Percentiles rank a stretch among this genome's conserved stretches.
Evolutionary conservation across 2,888 invertebrate species (phyloP).

Genomic region (Crioceris asparagi): DNA sequence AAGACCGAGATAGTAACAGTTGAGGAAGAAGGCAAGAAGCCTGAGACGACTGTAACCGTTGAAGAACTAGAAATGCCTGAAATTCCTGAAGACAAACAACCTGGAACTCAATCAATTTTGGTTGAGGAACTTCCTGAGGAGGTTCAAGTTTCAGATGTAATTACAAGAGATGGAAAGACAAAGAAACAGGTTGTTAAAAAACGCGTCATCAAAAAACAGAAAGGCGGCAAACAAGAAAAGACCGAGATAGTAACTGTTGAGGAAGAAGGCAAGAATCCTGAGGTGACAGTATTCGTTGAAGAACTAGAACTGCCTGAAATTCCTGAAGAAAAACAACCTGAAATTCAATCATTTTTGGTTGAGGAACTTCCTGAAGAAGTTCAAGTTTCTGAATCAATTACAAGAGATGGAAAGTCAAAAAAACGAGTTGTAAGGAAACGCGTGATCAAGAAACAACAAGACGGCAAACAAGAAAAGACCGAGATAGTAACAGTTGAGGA

Average conservation of each 20-base stretch:
- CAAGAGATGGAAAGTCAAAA: constrained; percentile 16
- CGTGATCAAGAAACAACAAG: constrained; percentile 32
- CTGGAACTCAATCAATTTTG: too few relatives aligned
- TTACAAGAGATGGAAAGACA: constrained; percentile 18
- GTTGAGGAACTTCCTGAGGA: constrained; percentile 25
- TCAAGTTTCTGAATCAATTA: constrained; percentile 24
- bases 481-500: constrained; percentile 33
- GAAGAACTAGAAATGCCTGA: constrained; percentile 16
- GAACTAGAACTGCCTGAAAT: constrained; percentile 23
- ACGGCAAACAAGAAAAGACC: constrained; percentile 31
- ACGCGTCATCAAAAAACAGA: constrained; percentile 35
- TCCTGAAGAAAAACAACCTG: constrained; percentile 21
- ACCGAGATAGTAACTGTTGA: constrained; percentile 38
- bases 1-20: constrained; percentile 30
- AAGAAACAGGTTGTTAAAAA: constrained; percentile 27
- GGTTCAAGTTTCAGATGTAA: constrained; percentile 13
- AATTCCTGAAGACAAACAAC: too few relatives aligned
- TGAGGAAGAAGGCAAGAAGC: constrained; percentile 20
- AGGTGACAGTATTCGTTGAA: constrained; percentile 21
- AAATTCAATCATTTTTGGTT: constrained; percentile 14
- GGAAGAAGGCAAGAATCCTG: constrained; percentile 33
- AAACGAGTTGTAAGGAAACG: constrained; percentile 30
- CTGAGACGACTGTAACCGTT: constrained; percentile 20
- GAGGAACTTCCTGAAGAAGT: constrained; percentile 37
- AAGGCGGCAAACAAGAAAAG: constrained; percentile 28